Evolutionary conservation across 2,888 invertebrate genomes (phyloP).

Genomic region (Sinotaia quadrata): DNA sequence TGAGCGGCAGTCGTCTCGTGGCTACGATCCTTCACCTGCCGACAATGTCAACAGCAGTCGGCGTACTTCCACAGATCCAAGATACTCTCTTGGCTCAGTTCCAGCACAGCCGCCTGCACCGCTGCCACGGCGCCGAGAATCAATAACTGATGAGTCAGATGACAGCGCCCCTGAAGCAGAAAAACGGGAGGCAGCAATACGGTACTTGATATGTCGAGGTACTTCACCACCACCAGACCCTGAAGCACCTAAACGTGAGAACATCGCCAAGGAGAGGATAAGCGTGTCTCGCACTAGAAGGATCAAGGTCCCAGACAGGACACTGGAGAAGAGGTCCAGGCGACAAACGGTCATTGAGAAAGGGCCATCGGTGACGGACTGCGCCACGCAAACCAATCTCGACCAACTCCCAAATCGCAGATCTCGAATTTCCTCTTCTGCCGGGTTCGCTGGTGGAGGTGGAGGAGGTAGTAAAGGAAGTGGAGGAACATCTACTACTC

Average conservation of each 20-base stretch:
- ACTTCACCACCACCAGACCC: conserved; percentile 66
- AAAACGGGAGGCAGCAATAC: conserved; percentile 45
- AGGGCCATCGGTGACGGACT: conserved; percentile 50
- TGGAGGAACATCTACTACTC: conserved; percentile 14
- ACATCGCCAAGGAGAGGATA: conserved; percentile 42
- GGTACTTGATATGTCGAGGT: conserved; percentile 64
- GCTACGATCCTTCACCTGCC: conserved; percentile 42
- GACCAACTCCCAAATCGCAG: conserved; percentile 46
- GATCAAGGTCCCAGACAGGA: conserved; percentile 47
- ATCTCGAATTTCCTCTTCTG: conserved; percentile 34
- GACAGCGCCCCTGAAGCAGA: conserved; percentile 66
- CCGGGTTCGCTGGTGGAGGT: conserved; percentile 23
- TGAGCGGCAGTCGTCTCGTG: conserved; percentile 53
- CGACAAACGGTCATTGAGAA: conserved; percentile 37
- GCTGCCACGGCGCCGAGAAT: conserved; percentile 26
- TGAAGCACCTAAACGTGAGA: conserved; percentile 45
- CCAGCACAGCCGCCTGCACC: conserved; percentile 19
- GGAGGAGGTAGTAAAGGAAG: conserved; percentile 18
- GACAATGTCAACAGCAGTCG: conserved; percentile 6
- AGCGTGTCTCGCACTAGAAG: conserved; percentile 58
- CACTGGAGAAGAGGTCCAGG: conserved; percentile 19
- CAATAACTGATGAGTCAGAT: conserved; percentile 46
- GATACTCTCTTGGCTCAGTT: conserved; percentile 3
- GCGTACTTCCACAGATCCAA: background rate
- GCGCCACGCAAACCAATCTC: conserved; percentile 56